These are phyloP conservation scores for Agrotis clavis DNA, from an alignment of 2,888 invertebrate genomes.

Conservation along the genomic window DNA sequence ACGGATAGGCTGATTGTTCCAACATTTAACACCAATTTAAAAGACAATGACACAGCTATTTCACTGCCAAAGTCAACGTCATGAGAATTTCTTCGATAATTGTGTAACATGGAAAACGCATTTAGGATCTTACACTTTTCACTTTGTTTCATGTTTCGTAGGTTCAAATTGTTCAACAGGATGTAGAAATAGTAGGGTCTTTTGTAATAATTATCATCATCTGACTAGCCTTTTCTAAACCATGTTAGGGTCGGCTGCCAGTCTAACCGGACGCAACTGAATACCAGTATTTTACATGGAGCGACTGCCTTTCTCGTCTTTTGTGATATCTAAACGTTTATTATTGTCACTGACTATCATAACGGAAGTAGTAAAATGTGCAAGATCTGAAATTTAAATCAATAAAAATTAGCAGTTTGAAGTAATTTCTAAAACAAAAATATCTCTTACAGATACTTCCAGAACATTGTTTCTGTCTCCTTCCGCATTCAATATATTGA, in stretches of 20 bases:
- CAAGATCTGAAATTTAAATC: not conserved
- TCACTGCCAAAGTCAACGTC: not conserved
- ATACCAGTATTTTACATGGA: too few species aligned
- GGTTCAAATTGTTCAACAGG: constrained; percentile 9
- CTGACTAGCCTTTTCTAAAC: too few species aligned
- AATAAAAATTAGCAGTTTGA: not conserved
- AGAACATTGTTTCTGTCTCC: too few species aligned
- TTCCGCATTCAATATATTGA: too few species aligned
- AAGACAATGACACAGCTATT: constrained; percentile 23
- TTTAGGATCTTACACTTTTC: constrained; percentile 23
- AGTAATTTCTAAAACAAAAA: too few species aligned
- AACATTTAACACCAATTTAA: not conserved
- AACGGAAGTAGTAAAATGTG: not conserved
- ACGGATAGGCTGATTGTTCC: not conserved
- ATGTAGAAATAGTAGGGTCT: not conserved
- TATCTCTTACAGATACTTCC: too few species aligned
- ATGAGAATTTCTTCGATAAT: constrained; percentile 10
- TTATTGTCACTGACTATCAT: not conserved
- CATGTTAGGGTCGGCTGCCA: too few species aligned
- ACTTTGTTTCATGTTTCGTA: not conserved
- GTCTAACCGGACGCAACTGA: too few species aligned
- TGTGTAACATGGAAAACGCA: constrained; percentile 12
- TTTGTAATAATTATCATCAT: not conserved
- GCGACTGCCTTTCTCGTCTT: too few species aligned
- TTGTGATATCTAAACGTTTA: not conserved